Percentiles rank a stretch among this genome's conserved stretches.
phyloP scores from a whole-genome alignment of 2,113 vertebrate species.

The Rana temporaria region DNA sequence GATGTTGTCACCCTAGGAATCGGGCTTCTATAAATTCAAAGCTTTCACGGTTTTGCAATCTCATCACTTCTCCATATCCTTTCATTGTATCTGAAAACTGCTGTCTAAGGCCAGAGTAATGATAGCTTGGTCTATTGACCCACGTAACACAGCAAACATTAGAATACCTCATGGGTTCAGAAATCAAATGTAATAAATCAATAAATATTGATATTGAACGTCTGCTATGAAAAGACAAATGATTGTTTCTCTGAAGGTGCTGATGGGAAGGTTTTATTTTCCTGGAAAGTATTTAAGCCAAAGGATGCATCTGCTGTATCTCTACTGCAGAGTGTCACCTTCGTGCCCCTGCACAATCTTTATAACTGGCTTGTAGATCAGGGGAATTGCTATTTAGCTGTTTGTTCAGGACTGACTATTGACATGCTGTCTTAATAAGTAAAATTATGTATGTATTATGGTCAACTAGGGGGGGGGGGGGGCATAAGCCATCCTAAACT shows the following conservation, averaged over 20 bases:
- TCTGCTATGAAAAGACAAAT: not conserved
- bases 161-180: not conserved
- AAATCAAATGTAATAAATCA: not conserved
- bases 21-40: too few species aligned
- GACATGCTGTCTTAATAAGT: too few species aligned
- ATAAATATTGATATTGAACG: not conserved
- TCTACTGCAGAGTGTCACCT: not conserved
- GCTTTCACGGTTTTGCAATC: too few species aligned
- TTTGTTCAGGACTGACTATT: too few species aligned
- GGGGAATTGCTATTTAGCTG: not conserved
- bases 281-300: constrained; percentile 1
- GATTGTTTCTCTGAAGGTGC: not conserved
- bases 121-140: not conserved
- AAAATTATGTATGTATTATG: too few species aligned
- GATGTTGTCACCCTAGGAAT: too few species aligned
- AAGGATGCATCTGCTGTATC: not conserved
- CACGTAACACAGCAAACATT: not conserved
- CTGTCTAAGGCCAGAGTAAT: too few species aligned
- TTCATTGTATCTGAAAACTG: not conserved
- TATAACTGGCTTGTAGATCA: not conserved
- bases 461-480: too few species aligned
- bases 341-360: not conserved
- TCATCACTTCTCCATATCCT: not conserved
- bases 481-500: too few species aligned
- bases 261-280: not conserved